Percentiles rank a stretch among this genome's conserved stretches.
Evolutionary conservation across 2,888 invertebrate genomes (phyloP).

Genomic region (Eurois occulta): DNA sequence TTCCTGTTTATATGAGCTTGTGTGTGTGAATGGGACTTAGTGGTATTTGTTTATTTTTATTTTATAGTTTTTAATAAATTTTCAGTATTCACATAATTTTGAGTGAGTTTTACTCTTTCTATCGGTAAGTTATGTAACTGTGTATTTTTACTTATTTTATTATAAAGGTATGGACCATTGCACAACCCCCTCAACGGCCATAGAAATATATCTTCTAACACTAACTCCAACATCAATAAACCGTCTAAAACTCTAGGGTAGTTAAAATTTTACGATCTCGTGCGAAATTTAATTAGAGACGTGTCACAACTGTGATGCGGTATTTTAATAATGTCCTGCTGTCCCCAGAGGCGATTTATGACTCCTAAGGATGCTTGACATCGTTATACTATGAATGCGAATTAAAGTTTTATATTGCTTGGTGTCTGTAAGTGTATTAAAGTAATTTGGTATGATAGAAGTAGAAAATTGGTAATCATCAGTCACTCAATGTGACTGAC

Average conservation of each 20-base stretch:
- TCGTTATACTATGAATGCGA: slow-evolving; percentile 77
- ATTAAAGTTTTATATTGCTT: slow-evolving; percentile 80
- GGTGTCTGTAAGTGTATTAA: slow-evolving; percentile 56
- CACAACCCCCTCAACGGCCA: slow-evolving; percentile 30
- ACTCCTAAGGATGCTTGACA: slow-evolving; percentile 74
- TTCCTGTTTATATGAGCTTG: no score
- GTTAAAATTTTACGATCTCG: slow-evolving; percentile 85
- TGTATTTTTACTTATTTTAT: no score
- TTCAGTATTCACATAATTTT: no score
- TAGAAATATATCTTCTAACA: slow-evolving; percentile 46
- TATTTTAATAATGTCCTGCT: slow-evolving; percentile 86
- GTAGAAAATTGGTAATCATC: neutral
- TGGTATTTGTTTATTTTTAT: no score
- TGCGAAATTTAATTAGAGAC: slow-evolving; percentile 88
- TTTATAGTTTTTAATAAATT: no score
- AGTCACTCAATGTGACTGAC: neutral
- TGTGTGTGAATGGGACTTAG: no score
- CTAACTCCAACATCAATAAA: slow-evolving; percentile 72
- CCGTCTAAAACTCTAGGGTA: slow-evolving; percentile 83
- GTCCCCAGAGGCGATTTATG: slow-evolving; percentile 81
- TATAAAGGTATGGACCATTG: no score
- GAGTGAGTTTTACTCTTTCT: no score
- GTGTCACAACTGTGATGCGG: slow-evolving; percentile 83
- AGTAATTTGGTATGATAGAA: neutral
- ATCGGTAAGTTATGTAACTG: no score